Percentiles rank a stretch among this genome's conserved stretches.
These are phyloP conservation scores for Cheilosia pagana DNA, from an alignment of 2,888 invertebrate species.

Conservation along the genomic window DNA sequence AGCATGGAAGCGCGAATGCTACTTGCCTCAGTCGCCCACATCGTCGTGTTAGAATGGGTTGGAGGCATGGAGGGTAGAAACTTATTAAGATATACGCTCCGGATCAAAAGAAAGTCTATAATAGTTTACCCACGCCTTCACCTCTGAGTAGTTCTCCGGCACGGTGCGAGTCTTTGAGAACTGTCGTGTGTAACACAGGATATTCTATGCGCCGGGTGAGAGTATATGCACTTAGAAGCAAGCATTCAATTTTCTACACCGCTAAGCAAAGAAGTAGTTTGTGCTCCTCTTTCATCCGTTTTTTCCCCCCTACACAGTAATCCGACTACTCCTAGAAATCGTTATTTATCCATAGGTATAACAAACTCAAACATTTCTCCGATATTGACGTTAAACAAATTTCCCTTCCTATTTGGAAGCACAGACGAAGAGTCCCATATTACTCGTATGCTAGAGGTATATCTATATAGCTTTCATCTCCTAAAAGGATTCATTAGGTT, in stretches of 20 bases:
- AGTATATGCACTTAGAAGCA: conserved; percentile 34
- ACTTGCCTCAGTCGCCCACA: conserved; percentile 25
- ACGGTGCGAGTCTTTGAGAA: conserved; percentile 19
- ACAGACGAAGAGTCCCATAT: not conserved
- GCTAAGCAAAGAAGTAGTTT: conserved; percentile 81
- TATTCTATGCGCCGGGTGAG: conserved; percentile 15
- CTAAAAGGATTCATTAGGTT: conserved; percentile 45
- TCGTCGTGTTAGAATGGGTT: not conserved
- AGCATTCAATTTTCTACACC: conserved; percentile 81
- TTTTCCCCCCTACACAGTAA: conserved; percentile 25
- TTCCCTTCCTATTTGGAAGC: conserved; percentile 8
- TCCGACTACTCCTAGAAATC: conserved; percentile 33
- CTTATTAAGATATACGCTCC: conserved; percentile 40
- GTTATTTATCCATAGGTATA: conserved; percentile 42
- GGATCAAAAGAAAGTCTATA: conserved; percentile 40
- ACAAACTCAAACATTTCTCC: conserved; percentile 30
- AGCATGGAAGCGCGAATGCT: conserved; percentile 47
- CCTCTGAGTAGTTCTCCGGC: conserved; percentile 16
- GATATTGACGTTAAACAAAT: conserved; percentile 32
- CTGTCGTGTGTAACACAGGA: conserved; percentile 8
- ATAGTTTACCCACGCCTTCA: conserved; percentile 46
- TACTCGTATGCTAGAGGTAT: too few relatives aligned
- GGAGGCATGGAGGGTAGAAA: conserved; percentile 2
- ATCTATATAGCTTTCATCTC: conserved; percentile 36
- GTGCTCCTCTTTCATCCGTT: conserved; percentile 37